Percentiles rank a stretch among this genome's conserved stretches.
Conservation (phyloP, 2,888 invertebrate species). For the Scaptomyza reducta region DNA sequence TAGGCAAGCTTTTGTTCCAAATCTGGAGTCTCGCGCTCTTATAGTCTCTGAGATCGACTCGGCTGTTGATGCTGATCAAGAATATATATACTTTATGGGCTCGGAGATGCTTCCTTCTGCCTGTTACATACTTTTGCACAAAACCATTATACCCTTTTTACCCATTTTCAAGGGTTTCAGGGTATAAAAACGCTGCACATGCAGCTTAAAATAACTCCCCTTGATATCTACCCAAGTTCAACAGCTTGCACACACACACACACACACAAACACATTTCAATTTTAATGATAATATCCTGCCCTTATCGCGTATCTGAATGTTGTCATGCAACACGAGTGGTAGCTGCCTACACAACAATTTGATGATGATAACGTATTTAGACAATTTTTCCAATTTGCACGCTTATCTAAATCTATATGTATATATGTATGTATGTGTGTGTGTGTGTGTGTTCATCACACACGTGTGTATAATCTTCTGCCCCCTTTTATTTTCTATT, state of each 20-base stretch:
- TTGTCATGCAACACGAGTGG: slow-evolving; percentile 32
- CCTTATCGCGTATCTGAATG: slow-evolving; percentile 5
- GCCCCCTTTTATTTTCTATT: slow-evolving; percentile 25
- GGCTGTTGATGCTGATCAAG: too few species aligned
- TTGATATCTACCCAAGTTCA: neutral
- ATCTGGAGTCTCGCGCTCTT: too few species aligned
- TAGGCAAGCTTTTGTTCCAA: too few species aligned
- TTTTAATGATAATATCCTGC: slow-evolving; percentile 21
- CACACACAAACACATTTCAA: neutral
- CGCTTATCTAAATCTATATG: slow-evolving; percentile 36
- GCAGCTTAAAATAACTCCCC: slow-evolving; percentile 2
- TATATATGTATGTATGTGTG: neutral
- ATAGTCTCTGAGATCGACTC: too few species aligned
- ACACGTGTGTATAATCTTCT: neutral
- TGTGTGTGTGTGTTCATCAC: neutral
- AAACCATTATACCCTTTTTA: too few species aligned
- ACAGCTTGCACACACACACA: neutral
- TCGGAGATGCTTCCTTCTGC: too few species aligned
- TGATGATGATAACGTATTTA: slow-evolving; percentile 33
- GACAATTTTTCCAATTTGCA: slow-evolving; percentile 38
- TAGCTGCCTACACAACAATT: slow-evolving; percentile 29
- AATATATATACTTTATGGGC: too few species aligned
- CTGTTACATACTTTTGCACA: too few species aligned
- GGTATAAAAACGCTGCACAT: neutral
- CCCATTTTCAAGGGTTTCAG: too few species aligned